These are phyloP conservation scores for Harpalus rubripes DNA, from an alignment of 2,888 invertebrate species.

Conservation along the genomic window DNA sequence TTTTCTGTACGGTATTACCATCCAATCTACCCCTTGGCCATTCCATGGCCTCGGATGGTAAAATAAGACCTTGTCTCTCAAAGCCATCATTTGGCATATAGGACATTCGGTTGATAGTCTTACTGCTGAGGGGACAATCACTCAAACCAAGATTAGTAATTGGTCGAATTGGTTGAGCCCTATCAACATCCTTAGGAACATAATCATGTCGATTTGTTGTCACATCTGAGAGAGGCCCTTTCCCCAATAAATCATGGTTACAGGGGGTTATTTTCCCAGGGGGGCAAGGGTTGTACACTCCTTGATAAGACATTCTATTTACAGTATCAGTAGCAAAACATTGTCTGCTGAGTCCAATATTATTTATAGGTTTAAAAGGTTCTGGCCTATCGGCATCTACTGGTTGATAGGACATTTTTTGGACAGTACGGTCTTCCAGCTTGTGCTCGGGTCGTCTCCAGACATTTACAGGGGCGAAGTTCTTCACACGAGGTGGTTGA, in stretches of 20 bases:
- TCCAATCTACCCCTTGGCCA: constrained; percentile 71
- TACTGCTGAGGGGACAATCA: constrained; percentile 76
- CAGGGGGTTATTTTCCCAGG: constrained; percentile 81
- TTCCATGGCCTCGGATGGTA: constrained; percentile 73
- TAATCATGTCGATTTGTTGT: constrained; percentile 88
- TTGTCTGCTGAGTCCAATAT: constrained; percentile 77
- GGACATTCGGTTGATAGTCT: constrained; percentile 81
- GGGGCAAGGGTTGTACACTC: constrained; percentile 79
- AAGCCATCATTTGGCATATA: constrained; percentile 78
- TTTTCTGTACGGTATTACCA: constrained; percentile 72
- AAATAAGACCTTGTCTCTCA: constrained; percentile 73
- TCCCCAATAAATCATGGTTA: constrained; percentile 82
- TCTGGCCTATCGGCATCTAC: constrained; percentile 75
- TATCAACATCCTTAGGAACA: constrained; percentile 81
- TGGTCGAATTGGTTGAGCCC: constrained; percentile 76
- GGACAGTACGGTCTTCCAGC: constrained; percentile 82
- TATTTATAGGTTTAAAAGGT: constrained; percentile 75
- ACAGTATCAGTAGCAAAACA: constrained; percentile 79
- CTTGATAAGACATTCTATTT: constrained; percentile 80
- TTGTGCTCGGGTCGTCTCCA: constrained; percentile 81
- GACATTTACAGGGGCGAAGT: constrained; percentile 80
- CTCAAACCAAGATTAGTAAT: constrained; percentile 74
- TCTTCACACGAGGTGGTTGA: constrained; percentile 80
- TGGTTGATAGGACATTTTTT: constrained; percentile 83
- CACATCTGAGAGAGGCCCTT: constrained; percentile 85